Evolutionary conservation across 2,797 vertebrate species (phyloP), one percentile per base, ranked within the genome.

Genomic region (Oreochromis grahami): DNA sequence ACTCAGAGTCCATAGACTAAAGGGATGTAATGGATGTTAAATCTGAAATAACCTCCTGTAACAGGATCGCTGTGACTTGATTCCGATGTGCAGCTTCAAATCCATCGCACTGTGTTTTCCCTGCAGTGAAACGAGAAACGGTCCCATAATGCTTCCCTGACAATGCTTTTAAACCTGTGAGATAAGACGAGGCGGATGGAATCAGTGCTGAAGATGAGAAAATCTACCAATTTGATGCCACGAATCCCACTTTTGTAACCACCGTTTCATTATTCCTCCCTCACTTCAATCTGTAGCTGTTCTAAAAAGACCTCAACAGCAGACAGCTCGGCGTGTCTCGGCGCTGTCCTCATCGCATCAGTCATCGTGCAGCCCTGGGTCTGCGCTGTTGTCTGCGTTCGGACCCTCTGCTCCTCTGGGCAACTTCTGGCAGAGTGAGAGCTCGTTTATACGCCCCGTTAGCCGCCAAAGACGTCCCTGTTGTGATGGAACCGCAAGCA

Each of bases 381-480:
- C 80, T 29, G 41, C 14, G 4, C 51, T 70, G 79, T n/a, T 43
- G 6, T 84, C 53, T 56, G 32, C 70, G 58, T 80, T 70, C 1
- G 2, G n/a, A 10, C 82, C 65, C 55, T 29, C 56, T 70, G 43
- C n/a, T 52, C 88, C 84, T 84, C 32, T 19, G 55, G 81, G 85
- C 72, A 4, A 56, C 36, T 29, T 79, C 70, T 70, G 83, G 68
- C 81, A 17, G 60, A 81, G 84, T 76, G 80, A 88, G 78, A 91
- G 50, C 52, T 78, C 84, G 24, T 91, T 89, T 89, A 87, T 76
- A 91, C 80, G 85, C 58, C 70, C 68, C 14, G 86, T 89, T 92
- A 89, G 80, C 81, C 65, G 55, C 65, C 41, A 70, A 74, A 86
- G 85, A 90, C 5, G 7, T 72, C 79, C 78, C 78, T 60, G 60